These are phyloP conservation scores for Theristicus caerulescens DNA, from an alignment of 2,113 vertebrate species.

Conservation along the genomic window DNA sequence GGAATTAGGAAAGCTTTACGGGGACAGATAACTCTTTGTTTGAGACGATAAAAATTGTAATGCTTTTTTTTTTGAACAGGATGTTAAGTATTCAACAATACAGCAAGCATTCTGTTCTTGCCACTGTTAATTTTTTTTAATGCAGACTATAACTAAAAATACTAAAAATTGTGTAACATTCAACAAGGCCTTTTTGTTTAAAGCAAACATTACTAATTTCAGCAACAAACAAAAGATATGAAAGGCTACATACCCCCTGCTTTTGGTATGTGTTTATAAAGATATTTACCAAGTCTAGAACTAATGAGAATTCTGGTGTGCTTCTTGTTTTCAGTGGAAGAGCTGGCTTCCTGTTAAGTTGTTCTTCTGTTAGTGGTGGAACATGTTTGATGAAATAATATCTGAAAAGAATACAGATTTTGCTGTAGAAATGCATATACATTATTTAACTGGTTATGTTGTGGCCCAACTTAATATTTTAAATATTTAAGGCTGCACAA, in stretches of 20 bases:
- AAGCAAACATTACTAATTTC: not conserved
- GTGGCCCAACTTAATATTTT: not conserved
- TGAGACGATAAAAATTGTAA: not conserved
- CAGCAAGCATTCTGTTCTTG: not conserved
- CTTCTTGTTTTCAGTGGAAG: constrained; percentile 97
- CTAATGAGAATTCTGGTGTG: constrained; percentile 97
- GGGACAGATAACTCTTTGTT: not conserved
- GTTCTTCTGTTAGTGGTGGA: constrained; percentile 96
- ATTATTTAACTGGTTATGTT: not conserved
- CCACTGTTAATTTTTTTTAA: not conserved
- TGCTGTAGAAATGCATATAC: not conserved
- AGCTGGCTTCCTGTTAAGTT: constrained; percentile 96
- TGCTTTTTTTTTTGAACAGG: not conserved
- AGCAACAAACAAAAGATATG: not conserved
- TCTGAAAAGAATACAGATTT: constrained; percentile 70
- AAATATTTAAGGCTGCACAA: not conserved
- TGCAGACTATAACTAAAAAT: not conserved
- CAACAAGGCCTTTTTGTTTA: not conserved
- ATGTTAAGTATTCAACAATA: not conserved
- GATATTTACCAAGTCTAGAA: constrained; percentile 90
- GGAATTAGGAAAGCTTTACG: not conserved
- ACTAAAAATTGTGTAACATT: not conserved
- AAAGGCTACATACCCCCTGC: not conserved
- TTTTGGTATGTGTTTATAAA: not conserved
- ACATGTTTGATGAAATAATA: constrained; percentile 99